phyloP scores from a whole-genome alignment of 2,113 vertebrate species.

The Myrmecobius fasciatus region DNA sequence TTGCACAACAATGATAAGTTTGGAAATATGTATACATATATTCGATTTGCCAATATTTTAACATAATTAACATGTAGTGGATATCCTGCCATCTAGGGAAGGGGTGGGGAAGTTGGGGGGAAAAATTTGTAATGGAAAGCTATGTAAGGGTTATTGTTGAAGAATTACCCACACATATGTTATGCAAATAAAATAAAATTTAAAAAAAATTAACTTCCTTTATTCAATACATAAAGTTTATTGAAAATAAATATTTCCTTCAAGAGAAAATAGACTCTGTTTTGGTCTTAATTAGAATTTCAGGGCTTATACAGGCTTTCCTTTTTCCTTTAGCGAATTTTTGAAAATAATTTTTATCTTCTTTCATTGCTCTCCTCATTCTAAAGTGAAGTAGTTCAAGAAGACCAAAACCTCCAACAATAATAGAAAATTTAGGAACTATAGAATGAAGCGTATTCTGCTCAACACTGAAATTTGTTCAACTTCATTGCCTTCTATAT shows the following conservation, averaged over 20 bases:
- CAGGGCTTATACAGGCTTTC: not conserved
- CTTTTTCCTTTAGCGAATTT: not conserved
- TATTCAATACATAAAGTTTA: not conserved
- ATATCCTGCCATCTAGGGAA: too few species aligned
- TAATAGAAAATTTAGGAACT: constrained; percentile 15
- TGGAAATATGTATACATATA: too few species aligned
- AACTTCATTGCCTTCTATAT: not conserved
- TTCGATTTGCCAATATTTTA: too few species aligned
- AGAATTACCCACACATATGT: too few species aligned
- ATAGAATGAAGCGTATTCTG: not conserved
- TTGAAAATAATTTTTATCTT: not conserved
- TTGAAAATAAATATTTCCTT: not conserved
- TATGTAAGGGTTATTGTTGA: too few species aligned
- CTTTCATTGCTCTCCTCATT: not conserved
- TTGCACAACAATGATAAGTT: too few species aligned
- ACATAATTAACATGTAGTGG: too few species aligned
- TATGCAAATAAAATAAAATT: too few species aligned
- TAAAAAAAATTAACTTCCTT: not conserved
- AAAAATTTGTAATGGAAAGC: too few species aligned
- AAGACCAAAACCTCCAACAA: not conserved
- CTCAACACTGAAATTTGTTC: constrained; percentile 17
- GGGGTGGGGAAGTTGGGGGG: too few species aligned
- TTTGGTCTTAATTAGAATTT: not conserved
- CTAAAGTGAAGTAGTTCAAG: constrained; percentile 32
- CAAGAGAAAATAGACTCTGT: not conserved